Conservation (phyloP, 2,797 vertebrate species). For the Naso thynnoides region DNA sequence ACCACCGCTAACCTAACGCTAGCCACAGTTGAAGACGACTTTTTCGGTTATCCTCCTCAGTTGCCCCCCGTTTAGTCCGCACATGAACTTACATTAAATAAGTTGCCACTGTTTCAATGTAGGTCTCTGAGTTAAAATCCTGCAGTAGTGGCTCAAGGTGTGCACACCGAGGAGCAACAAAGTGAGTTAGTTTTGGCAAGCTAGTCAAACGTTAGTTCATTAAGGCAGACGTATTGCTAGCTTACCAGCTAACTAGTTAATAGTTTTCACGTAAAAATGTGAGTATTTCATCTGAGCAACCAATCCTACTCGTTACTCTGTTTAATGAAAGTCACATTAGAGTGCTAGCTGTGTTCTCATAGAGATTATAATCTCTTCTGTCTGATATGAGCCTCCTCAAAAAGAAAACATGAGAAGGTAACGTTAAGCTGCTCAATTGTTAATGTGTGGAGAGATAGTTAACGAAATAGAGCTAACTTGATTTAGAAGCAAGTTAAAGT, state of each 20-base stretch:
- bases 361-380: background rate
- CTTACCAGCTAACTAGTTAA: slow-evolving; percentile 32
- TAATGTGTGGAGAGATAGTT: slow-evolving; percentile 29
- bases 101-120: background rate
- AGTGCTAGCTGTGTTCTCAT: background rate
- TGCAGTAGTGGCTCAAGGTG: background rate
- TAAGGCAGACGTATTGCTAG: slow-evolving; percentile 61
- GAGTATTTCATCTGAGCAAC: background rate
- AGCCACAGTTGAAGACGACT: slow-evolving; percentile 76
- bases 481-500: background rate
- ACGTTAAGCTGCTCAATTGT: slow-evolving; percentile 22
- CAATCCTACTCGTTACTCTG: accelerated
- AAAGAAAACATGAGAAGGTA: slow-evolving; percentile 10
- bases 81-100: background rate
- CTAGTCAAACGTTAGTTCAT: slow-evolving; percentile 63
- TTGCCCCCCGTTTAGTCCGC: background rate
- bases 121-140: background rate
- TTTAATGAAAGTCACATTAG: background rate
- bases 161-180: background rate
- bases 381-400: background rate
- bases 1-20: slow-evolving; percentile 60
- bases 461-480: slow-evolving; percentile 8
- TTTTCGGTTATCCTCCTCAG: slow-evolving; percentile 39
- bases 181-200: slow-evolving; percentile 29
- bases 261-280: background rate